Percentiles rank a stretch among this genome's conserved stretches.
These are phyloP conservation scores for Congeria kusceri DNA, from an alignment of 2,888 invertebrate genomes.

Conservation along the genomic window DNA sequence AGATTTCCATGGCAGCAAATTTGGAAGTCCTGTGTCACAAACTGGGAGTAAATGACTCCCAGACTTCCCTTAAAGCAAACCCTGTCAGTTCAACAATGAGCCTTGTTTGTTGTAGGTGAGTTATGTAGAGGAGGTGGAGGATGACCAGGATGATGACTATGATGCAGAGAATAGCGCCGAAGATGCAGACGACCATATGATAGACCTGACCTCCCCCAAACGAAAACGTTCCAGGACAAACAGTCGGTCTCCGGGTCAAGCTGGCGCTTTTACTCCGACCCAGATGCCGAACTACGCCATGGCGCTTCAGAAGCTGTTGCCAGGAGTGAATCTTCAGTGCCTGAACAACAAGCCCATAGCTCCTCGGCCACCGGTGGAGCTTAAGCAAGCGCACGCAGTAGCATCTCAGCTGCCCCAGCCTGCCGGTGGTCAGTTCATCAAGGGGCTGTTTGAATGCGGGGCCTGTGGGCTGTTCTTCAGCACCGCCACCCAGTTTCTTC, in stretches of 20 bases:
- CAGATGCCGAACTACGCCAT: conserved; percentile 21
- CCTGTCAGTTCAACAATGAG: too few species aligned
- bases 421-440: not conserved
- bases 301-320: conserved; percentile 35
- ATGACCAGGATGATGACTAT: conserved; percentile 49
- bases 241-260: conserved; percentile 2
- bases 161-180: conserved; percentile 49
- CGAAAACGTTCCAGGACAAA: conserved; percentile 3
- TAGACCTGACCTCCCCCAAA: not conserved
- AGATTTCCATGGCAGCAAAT: too few species aligned
- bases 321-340: conserved; percentile 26
- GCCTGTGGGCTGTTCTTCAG: conserved; percentile 59
- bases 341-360: conserved; percentile 12
- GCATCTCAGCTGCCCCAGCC: not conserved
- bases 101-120: conserved; percentile 42
- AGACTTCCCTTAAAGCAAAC: too few species aligned
- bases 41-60: too few species aligned
- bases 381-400: too few species aligned
- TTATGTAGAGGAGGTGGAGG: conserved; percentile 52
- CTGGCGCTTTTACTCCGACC: not conserved
- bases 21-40: too few species aligned
- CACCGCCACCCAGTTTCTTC: conserved; percentile 55
- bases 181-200: conserved; percentile 45
- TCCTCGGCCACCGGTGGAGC: not conserved
- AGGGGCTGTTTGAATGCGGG: conserved; percentile 63